These are phyloP conservation scores for Lophura nycthemera DNA, from an alignment of 2,113 vertebrate species.

Conservation along the genomic window DNA sequence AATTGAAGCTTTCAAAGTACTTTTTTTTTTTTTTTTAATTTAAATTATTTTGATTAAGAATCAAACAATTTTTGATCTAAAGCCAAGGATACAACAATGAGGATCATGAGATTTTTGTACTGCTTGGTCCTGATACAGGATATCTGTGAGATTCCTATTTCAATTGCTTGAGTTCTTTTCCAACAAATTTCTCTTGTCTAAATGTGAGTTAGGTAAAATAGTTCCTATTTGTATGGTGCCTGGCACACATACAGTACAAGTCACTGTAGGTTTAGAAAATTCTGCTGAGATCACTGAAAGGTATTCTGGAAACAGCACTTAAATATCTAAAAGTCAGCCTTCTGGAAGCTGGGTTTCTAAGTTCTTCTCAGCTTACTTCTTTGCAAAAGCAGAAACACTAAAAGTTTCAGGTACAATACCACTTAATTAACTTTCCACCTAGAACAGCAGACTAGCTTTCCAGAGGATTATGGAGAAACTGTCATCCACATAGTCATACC, in stretches of 20 bases:
- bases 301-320: neutral
- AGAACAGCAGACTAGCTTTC: neutral
- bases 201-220: neutral
- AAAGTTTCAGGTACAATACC: neutral
- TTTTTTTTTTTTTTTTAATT: neutral
- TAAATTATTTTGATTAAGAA: neutral
- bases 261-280: neutral
- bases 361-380: neutral
- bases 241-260: neutral
- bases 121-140: neutral
- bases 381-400: neutral
- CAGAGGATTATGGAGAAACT: neutral
- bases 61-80: neutral
- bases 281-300: neutral
- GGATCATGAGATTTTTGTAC: neutral
- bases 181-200: neutral
- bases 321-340: neutral
- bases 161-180: neutral
- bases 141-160: neutral
- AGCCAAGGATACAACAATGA: fast-evolving
- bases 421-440: neutral
- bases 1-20: neutral
- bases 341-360: neutral
- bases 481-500: neutral
- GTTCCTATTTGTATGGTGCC: fast-evolving